phyloP scores from a whole-genome alignment of 2,888 invertebrate genomes.

The Carpatolechia fugitivella region DNA sequence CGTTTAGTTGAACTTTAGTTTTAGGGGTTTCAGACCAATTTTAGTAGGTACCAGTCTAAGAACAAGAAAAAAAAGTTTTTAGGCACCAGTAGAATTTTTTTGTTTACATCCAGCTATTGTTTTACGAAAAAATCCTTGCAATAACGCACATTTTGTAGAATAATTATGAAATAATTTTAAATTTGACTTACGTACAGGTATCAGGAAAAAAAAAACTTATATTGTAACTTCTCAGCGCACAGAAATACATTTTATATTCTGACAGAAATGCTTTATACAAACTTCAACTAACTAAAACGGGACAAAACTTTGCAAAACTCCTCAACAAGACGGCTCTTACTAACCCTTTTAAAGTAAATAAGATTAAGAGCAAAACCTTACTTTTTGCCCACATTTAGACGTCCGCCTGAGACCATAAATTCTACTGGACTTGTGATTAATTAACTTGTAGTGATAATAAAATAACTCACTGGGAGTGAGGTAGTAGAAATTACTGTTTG shows the following conservation, averaged over 20 bases:
- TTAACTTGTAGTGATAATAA: constrained; percentile 20
- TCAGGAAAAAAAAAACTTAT: no score
- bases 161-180: no score
- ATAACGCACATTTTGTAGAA: no score
- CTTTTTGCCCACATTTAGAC: constrained; percentile 22
- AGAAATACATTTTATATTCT: neutral
- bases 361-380: constrained; percentile 20
- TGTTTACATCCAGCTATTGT: no score
- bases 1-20: no score
- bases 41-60: no score
- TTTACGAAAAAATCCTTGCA: no score
- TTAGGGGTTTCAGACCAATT: no score
- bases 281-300: neutral
- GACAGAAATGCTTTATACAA: neutral
- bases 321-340: neutral
- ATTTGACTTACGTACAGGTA: no score
- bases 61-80: no score
- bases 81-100: no score
- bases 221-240: neutral
- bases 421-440: constrained; percentile 20
- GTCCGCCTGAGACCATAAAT: constrained; percentile 18
- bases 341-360: constrained; percentile 21
- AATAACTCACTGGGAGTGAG: constrained; percentile 14
- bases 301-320: constrained; percentile 1
- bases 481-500: neutral